Conservation (phyloP, 2,113 vertebrate genomes). For the Amblyopsis rosae region DNA sequence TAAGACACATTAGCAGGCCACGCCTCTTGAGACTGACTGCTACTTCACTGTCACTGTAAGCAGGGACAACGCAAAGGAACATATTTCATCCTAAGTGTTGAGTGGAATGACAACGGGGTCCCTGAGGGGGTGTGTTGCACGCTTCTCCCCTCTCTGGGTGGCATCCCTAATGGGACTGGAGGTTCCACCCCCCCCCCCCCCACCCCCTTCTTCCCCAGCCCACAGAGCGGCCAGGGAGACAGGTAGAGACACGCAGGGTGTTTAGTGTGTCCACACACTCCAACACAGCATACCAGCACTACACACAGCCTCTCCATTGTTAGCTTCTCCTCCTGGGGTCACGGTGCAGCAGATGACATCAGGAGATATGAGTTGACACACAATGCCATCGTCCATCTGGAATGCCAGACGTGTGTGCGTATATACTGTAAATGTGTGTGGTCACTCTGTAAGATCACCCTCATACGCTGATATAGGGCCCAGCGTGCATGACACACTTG, state of each 20-base stretch:
- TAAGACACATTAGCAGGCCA: slow-evolving; percentile 7
- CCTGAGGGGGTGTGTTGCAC: slow-evolving; percentile 36
- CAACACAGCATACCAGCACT: slow-evolving; percentile 50
- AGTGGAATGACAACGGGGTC: slow-evolving; percentile 53
- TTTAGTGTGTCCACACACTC: slow-evolving; percentile 60
- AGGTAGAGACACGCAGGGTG: slow-evolving; percentile 60
- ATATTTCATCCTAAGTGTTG: slow-evolving; percentile 49
- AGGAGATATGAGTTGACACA: slow-evolving; percentile 47
- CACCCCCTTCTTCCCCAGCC: slow-evolving; percentile 22
- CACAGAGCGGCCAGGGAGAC: slow-evolving; percentile 39
- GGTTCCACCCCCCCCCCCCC: not conserved
- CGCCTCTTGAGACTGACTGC: slow-evolving; percentile 21
- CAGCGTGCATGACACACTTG: not conserved
- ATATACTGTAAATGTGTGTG: not conserved
- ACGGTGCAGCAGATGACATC: slow-evolving; percentile 53
- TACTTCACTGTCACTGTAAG: slow-evolving; percentile 30
- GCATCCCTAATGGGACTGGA: slow-evolving; percentile 56
- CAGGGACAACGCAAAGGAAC: slow-evolving; percentile 18
- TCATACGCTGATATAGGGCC: too few relatives aligned
- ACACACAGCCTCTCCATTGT: slow-evolving; percentile 72
- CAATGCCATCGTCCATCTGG: slow-evolving; percentile 45
- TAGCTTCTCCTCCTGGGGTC: slow-evolving; percentile 49
- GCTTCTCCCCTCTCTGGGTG: slow-evolving; percentile 64
- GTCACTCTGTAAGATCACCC: not conserved
- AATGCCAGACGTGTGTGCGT: slow-evolving; percentile 23